A percentile compares a stretch with the other conserved stretches of the same genome.
Evolutionary conservation across 2,888 invertebrate species (phyloP).

Genomic region (Aquatica leii): DNA sequence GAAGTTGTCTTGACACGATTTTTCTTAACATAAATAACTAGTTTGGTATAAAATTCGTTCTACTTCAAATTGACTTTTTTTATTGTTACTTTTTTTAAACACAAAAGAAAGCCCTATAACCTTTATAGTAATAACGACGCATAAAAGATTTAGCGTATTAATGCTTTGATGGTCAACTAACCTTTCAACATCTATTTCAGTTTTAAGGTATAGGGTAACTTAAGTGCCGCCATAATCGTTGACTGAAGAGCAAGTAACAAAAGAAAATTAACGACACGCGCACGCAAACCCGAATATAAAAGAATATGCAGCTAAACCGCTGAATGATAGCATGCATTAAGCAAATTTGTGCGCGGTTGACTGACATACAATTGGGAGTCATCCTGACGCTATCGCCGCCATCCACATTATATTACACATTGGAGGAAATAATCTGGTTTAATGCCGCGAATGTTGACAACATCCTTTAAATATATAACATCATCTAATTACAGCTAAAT

Average conservation of each 20-base stretch:
- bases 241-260: slow-evolving; percentile 51
- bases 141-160: slow-evolving; percentile 19
- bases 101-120: background rate
- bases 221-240: slow-evolving; percentile 44
- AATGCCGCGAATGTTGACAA: too few relatives aligned
- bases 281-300: slow-evolving; percentile 55
- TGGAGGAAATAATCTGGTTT: too few relatives aligned
- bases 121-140: slow-evolving; percentile 8
- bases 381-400: too few relatives aligned
- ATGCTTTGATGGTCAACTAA: slow-evolving; percentile 38
- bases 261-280: slow-evolving; percentile 56
- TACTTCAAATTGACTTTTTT: slow-evolving; percentile 24
- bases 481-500: too few relatives aligned
- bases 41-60: slow-evolving; percentile 16
- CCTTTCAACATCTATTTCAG: too few relatives aligned
- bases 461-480: too few relatives aligned
- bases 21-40: slow-evolving; percentile 33
- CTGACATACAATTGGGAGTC: slow-evolving; percentile 50
- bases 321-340: slow-evolving; percentile 54
- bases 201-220: slow-evolving; percentile 37
- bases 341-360: slow-evolving; percentile 54
- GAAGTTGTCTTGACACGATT: slow-evolving; percentile 34
- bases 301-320: slow-evolving; percentile 50
- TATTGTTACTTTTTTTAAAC: background rate
- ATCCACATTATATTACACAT: too few relatives aligned